Percentiles rank a stretch among this genome's conserved stretches.
These are phyloP conservation scores for Cataglyphis cursor DNA, from an alignment of 2,888 invertebrate species.

Conservation along the genomic window DNA sequence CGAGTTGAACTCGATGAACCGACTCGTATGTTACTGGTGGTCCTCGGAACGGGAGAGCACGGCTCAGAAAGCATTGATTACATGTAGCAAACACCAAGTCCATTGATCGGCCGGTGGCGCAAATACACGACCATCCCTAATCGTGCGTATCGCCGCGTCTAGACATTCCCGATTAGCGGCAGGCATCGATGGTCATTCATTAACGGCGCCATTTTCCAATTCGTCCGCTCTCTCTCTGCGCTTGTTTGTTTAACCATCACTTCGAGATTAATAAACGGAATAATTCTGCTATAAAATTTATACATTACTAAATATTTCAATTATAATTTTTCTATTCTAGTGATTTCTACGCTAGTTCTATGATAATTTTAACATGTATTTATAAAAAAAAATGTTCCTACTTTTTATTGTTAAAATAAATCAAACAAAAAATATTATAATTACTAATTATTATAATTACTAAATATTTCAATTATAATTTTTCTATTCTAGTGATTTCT, in stretches of 20 bases:
- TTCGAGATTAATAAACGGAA: slow-evolving; percentile 22
- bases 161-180: slow-evolving; percentile 73
- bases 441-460: too few relatives aligned
- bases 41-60: slow-evolving; percentile 42
- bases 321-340: not conserved
- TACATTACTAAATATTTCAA: not conserved
- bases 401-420: slow-evolving; percentile 2
- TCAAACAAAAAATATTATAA: not conserved
- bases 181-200: slow-evolving; percentile 54
- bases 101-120: slow-evolving; percentile 76
- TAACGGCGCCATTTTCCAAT: slow-evolving; percentile 51
- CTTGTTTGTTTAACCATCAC: slow-evolving; percentile 19
- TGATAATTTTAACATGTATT: not conserved
- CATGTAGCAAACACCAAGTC: slow-evolving; percentile 77
- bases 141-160: slow-evolving; percentile 80
- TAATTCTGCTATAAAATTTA: not conserved
- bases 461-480: too few relatives aligned
- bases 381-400: too few relatives aligned
- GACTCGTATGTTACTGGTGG: slow-evolving; percentile 68
- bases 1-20: slow-evolving; percentile 56
- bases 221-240: not conserved
- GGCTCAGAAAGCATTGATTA: slow-evolving; percentile 54
- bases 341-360: not conserved
- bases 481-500: too few relatives aligned
- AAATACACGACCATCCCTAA: slow-evolving; percentile 72